Evolutionary conservation across 2,113 vertebrate genomes (phyloP), one percentile per base, ranked within the genome.

Genomic region (Poecile atricapillus): DNA sequence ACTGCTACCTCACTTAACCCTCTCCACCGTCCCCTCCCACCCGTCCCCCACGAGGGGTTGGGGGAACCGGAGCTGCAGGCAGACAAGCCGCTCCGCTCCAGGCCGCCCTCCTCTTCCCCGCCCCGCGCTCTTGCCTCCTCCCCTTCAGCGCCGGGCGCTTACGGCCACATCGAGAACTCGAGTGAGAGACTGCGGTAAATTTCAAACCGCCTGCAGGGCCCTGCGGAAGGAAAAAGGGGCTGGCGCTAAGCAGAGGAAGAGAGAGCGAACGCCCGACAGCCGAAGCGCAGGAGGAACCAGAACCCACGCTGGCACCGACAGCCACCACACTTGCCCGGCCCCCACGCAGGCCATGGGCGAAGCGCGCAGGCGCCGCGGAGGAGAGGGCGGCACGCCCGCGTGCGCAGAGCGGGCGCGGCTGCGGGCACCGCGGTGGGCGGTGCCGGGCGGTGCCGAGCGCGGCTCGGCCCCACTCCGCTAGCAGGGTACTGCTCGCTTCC

Each of bases 401-500:
- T 71, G 92, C 85, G 91, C 80, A 43, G 28, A 8, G 11, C 3
- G 3, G 13, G 4, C 0, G 24, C 12, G 21, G 33, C 5, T 0
- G 30, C 2, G 6, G 19, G 22, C 2, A 3, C 3, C 1, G 3
- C 1, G 5, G 10, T 7, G 47, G 37, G 56, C 11, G 31, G 39
- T 13, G 16, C 30, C 6, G 10, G 41, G 50, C 19, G 33, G 33
- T 19, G 16, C 37, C 11, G 9, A 9, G 5, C 39, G 11, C 37
- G 37, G 5, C 31, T 10, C 35, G 1, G 14, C 11, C 3, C 6
- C 0, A 7, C 18, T 16, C 5, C 1, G 2, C 3, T n/a, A 23
- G 2, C 3, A 0, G 5, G 3, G 3, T 9, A 3, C 1, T 1
- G 12, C 15, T 4, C 1, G 4, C 6, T 1, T 28, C 3, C 1